Evolutionary conservation across 1,140 invertebrate species (phyloP), one percentile per base, ranked within the genome.

Genomic region (Chironomus striatipennis): DNA sequence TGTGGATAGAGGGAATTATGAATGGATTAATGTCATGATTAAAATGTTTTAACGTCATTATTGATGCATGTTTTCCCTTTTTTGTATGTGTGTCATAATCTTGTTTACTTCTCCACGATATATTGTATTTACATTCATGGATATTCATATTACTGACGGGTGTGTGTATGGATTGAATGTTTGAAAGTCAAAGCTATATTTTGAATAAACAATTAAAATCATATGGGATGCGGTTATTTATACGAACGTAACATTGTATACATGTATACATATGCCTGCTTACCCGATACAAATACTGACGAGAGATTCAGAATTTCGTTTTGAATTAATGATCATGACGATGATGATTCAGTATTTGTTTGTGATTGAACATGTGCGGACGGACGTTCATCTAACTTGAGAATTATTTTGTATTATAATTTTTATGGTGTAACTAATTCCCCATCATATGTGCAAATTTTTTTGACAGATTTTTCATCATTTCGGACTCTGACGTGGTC

Each of bases 11-110:
- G 12, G 47, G 43, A 57, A 57, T 57, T 57, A 57, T 57, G 47
- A 57, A 57, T 57, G 47, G 47, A 57, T 57, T 57, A 57, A 57
- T 57, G 12, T 57, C 12, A 57, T 57, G 47, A 57, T 57, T 57
- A 15, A n/a, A 12, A 12, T 57, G 47, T n/a, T 12, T 15, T 15
- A n/a, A 15, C 15, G 43, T 57, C 24, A 34, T 34, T 34, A 34
- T n/a, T 57, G 47, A 57, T 57, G 47, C 47, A 57, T 57, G 47
- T 57, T n/a, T 34, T 34, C 24, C 24, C 24, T 34, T 34, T 34
- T 34, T 34, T 34, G 24, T 34, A 34, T 34, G 24, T 57, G 47
- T 57, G 47, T 57, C 47, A 57, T 5, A 57, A 15, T 57, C 4
- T 57, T 57, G 47, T 57, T 47, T 47, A 47, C 15, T 10, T 47